A percentile compares a stretch with the other conserved stretches of the same genome.
Evolutionary conservation across 2,888 invertebrate species (phyloP).

Genomic region (Trissonchulus sp.): DNA sequence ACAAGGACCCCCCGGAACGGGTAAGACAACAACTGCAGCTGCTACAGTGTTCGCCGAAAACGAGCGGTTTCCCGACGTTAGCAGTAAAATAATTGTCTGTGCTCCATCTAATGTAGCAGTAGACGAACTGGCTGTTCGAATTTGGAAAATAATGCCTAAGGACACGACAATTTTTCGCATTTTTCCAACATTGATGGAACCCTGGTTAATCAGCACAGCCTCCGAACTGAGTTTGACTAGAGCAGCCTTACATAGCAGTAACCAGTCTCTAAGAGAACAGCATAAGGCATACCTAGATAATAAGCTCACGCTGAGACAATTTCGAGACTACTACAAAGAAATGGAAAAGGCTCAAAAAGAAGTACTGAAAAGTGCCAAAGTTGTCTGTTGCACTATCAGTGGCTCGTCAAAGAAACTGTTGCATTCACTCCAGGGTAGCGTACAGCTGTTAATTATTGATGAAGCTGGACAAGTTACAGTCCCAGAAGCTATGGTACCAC

Average conservation of each 20-base stretch:
- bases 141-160: too few relatives aligned
- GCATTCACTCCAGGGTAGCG: neutral
- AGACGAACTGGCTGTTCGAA: neutral
- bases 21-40: neutral
- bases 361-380: neutral
- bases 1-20: neutral
- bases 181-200: neutral
- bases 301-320: neutral
- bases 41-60: neutral
- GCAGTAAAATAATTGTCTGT: neutral
- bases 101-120: constrained; percentile 3
- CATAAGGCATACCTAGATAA: constrained; percentile 10
- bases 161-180: constrained; percentile 2
- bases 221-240: constrained; percentile 1
- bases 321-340: neutral
- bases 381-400: neutral
- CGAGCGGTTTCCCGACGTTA: too few relatives aligned
- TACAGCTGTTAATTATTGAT: neutral
- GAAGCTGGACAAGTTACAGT: neutral
- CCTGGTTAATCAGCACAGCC: neutral
- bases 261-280: neutral
- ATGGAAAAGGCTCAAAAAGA: neutral
- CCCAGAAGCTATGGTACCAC: neutral
- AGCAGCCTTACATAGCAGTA: neutral
- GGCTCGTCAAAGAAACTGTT: neutral